Percentiles rank a stretch among this genome's conserved stretches.
Conservation (phyloP, 2,113 vertebrate species). For the Chaenocephalus aceratus region DNA sequence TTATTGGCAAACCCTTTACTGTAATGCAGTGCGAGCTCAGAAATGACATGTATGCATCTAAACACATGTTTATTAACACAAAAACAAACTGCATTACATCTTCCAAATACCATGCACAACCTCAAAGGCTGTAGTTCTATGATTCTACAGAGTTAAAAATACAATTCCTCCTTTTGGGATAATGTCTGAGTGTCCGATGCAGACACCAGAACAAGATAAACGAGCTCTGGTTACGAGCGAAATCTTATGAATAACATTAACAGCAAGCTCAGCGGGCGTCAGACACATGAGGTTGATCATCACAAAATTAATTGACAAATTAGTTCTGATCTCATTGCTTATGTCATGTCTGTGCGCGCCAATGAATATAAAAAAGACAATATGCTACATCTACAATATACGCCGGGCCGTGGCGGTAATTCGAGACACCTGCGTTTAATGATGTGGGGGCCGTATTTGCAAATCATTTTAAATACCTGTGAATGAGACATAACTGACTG, state of each 20-base stretch:
- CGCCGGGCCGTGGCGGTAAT: constrained; percentile 32
- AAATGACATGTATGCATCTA: no score
- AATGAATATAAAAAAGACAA: constrained; percentile 65
- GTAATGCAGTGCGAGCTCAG: background rate
- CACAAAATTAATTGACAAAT: constrained; percentile 70
- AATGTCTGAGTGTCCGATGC: background rate
- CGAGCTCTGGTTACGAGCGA: background rate
- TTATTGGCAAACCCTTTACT: background rate
- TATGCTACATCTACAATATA: constrained; percentile 47
- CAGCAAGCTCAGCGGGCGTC: background rate
- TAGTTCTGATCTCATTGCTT: constrained; percentile 77
- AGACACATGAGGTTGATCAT: constrained; percentile 37
- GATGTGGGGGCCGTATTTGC: constrained; percentile 74
- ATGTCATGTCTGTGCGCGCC: constrained; percentile 73
- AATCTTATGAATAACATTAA: constrained; percentile 54
- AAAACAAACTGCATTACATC: background rate
- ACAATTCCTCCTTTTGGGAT: background rate
- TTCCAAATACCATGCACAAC: background rate
- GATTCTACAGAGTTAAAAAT: background rate
- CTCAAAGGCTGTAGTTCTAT: background rate
- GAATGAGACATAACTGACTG: constrained; percentile 70
- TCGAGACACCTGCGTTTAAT: constrained; percentile 73
- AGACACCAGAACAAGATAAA: constrained; percentile 14
- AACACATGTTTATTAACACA: no score
- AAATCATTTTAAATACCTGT: constrained; percentile 83